Conservation (phyloP, 2,888 invertebrate species). For the Polietes domitor region DNA sequence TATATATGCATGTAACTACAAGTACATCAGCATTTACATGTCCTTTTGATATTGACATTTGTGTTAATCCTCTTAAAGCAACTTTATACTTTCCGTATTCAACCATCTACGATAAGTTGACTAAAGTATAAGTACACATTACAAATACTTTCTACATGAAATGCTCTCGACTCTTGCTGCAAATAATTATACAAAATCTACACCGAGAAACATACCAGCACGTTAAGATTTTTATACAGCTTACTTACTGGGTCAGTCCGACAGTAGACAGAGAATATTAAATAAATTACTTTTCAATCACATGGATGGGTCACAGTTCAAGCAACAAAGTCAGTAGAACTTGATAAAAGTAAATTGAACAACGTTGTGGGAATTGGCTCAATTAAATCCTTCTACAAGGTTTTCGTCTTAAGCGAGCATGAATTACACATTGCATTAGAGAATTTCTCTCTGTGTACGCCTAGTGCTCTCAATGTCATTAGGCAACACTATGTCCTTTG, state of each 20-base stretch:
- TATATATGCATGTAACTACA: neutral
- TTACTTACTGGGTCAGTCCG: neutral
- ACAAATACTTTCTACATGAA: neutral
- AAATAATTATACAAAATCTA: neutral
- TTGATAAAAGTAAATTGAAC: no score
- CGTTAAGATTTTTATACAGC: neutral
- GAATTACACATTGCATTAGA: neutral
- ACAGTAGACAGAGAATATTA: neutral
- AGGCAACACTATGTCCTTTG: neutral
- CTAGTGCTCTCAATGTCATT: neutral
- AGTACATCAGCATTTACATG: neutral
- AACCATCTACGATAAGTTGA: neutral
- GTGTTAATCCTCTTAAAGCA: conserved; percentile 1
- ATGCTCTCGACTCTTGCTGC: neutral
- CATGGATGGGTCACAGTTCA: neutral
- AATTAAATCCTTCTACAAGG: no score
- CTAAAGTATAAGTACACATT: neutral
- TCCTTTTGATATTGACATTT: neutral
- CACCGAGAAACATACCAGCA: neutral
- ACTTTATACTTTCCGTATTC: neutral
- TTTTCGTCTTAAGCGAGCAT: no score
- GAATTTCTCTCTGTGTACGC: neutral
- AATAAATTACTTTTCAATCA: neutral
- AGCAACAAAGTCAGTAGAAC: no score
- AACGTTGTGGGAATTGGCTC: no score